Conservation (phyloP, 2,888 invertebrate species). For the Lepidocyrtoides sp. region DNA sequence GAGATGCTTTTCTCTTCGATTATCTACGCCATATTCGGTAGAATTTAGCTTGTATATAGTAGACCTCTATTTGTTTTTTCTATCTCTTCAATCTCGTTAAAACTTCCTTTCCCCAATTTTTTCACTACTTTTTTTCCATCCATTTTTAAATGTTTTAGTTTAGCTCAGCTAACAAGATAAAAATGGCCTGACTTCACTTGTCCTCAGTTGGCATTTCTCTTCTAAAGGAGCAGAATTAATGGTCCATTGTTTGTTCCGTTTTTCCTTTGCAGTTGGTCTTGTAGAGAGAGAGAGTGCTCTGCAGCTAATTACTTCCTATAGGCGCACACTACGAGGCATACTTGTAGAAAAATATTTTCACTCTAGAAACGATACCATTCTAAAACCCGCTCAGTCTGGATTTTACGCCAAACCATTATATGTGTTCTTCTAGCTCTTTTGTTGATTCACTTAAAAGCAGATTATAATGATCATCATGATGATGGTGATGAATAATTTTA, state of each 20-base stretch:
- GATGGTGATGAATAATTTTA: conserved; percentile 31
- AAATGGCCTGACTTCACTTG: conserved; percentile 44
- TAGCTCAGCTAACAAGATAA: conserved; percentile 43
- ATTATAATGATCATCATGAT: neutral
- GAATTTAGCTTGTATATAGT: too few species aligned
- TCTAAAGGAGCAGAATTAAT: conserved; percentile 32
- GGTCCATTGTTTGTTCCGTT: conserved; percentile 19
- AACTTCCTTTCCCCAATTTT: neutral
- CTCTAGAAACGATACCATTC: too few species aligned
- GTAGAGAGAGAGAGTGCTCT: too few species aligned
- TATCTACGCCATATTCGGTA: too few species aligned
- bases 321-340: neutral
- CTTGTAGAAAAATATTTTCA: neutral
- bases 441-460: conserved; percentile 34
- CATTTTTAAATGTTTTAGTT: conserved; percentile 48
- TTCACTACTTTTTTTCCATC: neutral
- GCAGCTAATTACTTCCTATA: conserved; percentile 58
- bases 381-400: too few species aligned
- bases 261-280: too few species aligned
- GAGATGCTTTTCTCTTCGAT: too few species aligned
- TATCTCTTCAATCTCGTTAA: conserved; percentile 37
- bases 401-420: too few species aligned
- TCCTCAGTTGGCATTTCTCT: conserved; percentile 42
- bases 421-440: neutral
- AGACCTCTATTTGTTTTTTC: neutral